Percentiles rank a stretch among this genome's conserved stretches.
Conservation (phyloP, 1,140 invertebrate genomes). For the Pectinophora gossypiella region DNA sequence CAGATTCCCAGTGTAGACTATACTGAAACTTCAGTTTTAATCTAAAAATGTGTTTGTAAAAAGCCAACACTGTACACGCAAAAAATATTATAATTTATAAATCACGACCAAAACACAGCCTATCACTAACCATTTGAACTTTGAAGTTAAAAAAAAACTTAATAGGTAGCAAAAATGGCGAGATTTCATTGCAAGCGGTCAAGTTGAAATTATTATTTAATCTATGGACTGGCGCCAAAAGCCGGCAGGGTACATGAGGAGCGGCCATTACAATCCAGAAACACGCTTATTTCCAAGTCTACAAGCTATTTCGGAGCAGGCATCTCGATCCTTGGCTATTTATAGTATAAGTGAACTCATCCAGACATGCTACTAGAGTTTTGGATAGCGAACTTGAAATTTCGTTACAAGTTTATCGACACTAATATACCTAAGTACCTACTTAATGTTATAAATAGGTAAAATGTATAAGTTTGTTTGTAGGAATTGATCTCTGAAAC, state of each 20-base stretch:
- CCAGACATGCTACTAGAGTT: slow-evolving; percentile 8
- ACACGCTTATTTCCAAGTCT: slow-evolving; percentile 16
- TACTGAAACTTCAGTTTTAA: no score
- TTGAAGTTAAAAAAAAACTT: neutral
- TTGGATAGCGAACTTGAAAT: neutral
- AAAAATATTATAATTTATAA: no score
- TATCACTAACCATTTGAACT: no score
- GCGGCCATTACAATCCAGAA: slow-evolving; percentile 13
- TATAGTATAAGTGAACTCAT: slow-evolving; percentile 30
- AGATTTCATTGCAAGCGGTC: neutral
- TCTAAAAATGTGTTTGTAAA: no score
- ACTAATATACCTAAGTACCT: no score
- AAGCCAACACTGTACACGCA: no score
- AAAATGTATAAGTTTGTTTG: no score
- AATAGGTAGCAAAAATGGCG: neutral
- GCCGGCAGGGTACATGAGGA: neutral
- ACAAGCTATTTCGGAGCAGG: slow-evolving; percentile 25
- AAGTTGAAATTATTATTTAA: neutral
- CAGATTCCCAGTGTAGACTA: no score
- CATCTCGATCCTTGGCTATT: slow-evolving; percentile 29
- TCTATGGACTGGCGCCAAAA: neutral
- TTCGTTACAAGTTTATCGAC: neutral
- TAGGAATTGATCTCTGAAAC: no score
- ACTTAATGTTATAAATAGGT: no score
- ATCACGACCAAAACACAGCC: no score